Evolutionary conservation across 2,888 invertebrate species (phyloP), one percentile per base, ranked within the genome.

Genomic region (Apamea crenata): DNA sequence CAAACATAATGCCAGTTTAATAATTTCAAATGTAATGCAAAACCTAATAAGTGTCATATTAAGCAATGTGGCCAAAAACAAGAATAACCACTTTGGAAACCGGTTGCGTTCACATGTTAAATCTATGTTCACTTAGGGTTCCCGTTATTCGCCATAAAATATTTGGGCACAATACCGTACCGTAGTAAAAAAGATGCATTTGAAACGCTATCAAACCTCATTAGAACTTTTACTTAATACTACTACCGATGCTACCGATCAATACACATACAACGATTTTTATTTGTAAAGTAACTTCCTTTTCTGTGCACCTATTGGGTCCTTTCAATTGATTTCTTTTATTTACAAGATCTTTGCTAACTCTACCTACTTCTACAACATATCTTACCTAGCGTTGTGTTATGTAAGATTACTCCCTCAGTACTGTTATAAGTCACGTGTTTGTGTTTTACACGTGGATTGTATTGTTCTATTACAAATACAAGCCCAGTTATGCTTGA

Each of bases 371-470:
- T 72, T 77, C 59, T 77, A 44, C 8, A 36, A 69, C n/a, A 70
- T 74, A 72, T 77, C 68, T 72, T 53, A 69, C 78, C 82, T 84
- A 82, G 83, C 87, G 85, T 88, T 77, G 84, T 83, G 84, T 87
- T 85, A 89, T 82, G 83, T 89, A 87, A 88, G 87, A 88, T 87
- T 84, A 89, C 89, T 92, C 92, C 91, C 90, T 91, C 87, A 89
- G 91, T 91, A 78, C 86, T 86, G 83, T 81, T 78, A 66, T 59
- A 75, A 71, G 84, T 90, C 89, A 91, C 90, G 90, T 89, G 90
- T 85, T 78, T 80, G 80, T 72, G 78, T 86, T 80, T 83, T 83
- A 81, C 87, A 89, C 88, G 88, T 90, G 89, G 89, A 81, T 84
- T 76, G 80, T 74, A 79, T 81, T 86, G 78, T 82, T 80, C 59